Base-by-base conservation (phyloP, 1,140 invertebrate species). In the Temnothorax curvispinosus region DNA sequence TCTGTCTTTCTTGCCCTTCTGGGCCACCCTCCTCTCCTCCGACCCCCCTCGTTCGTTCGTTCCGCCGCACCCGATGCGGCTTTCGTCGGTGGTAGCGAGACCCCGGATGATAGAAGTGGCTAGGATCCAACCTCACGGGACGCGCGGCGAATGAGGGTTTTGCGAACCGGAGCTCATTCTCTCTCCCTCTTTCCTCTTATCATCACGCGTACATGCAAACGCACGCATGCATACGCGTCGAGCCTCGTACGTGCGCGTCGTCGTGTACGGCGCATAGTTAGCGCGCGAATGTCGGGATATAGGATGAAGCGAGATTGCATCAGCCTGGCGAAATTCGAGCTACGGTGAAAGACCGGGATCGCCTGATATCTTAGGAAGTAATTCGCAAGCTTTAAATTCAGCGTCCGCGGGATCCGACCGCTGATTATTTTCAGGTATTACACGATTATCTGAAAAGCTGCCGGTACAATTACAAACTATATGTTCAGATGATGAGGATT, bases 81-180 rank as follows among this genome's bases (percentile, higher is more conserved):
- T 74, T 72, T 82, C 80, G 67, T 72, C 78, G 78, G 77, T 77
- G 80, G 77, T 82, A 81, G 69, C 78, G 90, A 82, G 80, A 82
- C 54, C 75, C 75, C 74, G 84, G 90, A 80, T 90, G 90, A 92
- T 89, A 92, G 91, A 92, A 91, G 91, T 88, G 87, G 86, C 88
- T 90, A 92, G 90, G 88, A 88, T 92, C 90, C 91, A 92, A 92
- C 89, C 90, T 92, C 88, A 87, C 88, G 90, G 82, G 82, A 88
- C 86, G 69, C 88, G 54, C 78, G 78, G 81, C 78, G 87, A 81
- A 90, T 88, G 86, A 88, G 82, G 89, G 80, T 90, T 90, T 89
- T 88, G 84, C 64, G 54, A 60, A 27, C 56, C 85, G 71, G 67
- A 56, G 80, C 69, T 85, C 50, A 84, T 71, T 47, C 62, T 44